Base-by-base conservation (phyloP, 2,113 vertebrate genomes). In the Melospiza georgiana region DNA sequence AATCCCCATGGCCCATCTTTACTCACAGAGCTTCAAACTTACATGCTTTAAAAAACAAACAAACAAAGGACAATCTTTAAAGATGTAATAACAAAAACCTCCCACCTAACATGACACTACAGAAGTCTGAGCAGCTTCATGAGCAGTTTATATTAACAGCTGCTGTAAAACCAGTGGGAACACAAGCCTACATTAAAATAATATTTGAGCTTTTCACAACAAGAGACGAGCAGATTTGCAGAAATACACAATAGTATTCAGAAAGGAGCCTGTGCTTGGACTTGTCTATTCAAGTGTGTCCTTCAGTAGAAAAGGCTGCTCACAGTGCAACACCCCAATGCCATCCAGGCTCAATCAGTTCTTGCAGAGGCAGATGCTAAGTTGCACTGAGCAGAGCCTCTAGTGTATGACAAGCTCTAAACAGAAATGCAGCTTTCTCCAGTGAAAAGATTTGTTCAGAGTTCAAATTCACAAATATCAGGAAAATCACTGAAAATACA, bases 11-110 rank as follows among this genome's bases (percentile, higher is more conserved):
- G 15, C 55, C 55, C 87, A 61, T 62, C 95, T 96, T 77, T 90
- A 88, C 79, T 85, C 95, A 78, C 1, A 52, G 49, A 91, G 31
- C 49, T 87, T 90, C 72, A 95, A 97, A 95, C 94, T 76, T 79
- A 83, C 46, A 51, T 14, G 27, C 13, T 84, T 90, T 54, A 30
- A 67, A 41, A 31, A 43, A 59, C 12, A 28, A 69, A 44, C 15
- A 57, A 69, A 44, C 15, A 57, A 51, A 52, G 23, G 7, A 24
- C 37, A 59, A 2, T 25, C n/a, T 88, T 94, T 83, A 90, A 73
- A 76, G n/a, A 58, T 4, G 5, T 23, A 63, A 30, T 24, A 84
- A 66, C 13, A 54, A 74, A 74, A 80, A 46, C 15, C 54, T 61
- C 25, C 30, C 63, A 89, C 12, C 39, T 46, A 75, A 67, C 5